Evolutionary conservation across 2,797 vertebrate species (phyloP), one percentile per base, ranked within the genome.

Genomic region (Euthynnus affinis): DNA sequence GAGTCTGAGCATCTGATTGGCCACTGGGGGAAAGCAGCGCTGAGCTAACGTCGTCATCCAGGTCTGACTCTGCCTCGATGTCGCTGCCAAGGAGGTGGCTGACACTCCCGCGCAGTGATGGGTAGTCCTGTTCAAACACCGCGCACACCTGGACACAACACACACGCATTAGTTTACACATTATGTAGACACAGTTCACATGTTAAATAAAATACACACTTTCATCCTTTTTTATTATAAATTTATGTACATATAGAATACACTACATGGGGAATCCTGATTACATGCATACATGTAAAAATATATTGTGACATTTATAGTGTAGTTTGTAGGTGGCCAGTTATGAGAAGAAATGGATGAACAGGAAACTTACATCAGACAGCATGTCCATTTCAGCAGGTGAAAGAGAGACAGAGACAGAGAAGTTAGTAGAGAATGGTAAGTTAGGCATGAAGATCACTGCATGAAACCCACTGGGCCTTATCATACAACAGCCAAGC

Each of bases 1-100:
- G 91, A 0, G 98, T 99, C 92, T 99, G 98, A 20, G 98, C 97
- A 0, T 99, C 98, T 0, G 98, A 99, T 89, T 98, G 98, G 72
- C 97, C 96, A 0, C 97, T 93, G 4, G 98, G 98, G 22, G 98
- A 99, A 48, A 97, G 94, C 78, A 97, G 87, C 29, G 94, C 78
- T 4, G 98, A 97, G 87, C 97, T 96, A 81, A 96, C 96, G 0
- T 98, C 97, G 42, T 99, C 98, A 0, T 99, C 98, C 91, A 97
- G 65, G 1, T 99, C 97, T 0, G 98, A 99, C 79, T 94, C 92
- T 72, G 96, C 95, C 89, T 99, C 98, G 0, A 95, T 94, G 91
- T 99, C 98, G 0, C 97, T 98, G 89, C 97, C 97, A 6, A 98
- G 96, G 72, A 95, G 85, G 46, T 98, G 95, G 48, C 96, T 87